Percentiles rank a stretch among this genome's conserved stretches.
Evolutionary conservation across 2,797 vertebrate genomes (phyloP).

Genomic region (Sebastes iracundus): DNA sequence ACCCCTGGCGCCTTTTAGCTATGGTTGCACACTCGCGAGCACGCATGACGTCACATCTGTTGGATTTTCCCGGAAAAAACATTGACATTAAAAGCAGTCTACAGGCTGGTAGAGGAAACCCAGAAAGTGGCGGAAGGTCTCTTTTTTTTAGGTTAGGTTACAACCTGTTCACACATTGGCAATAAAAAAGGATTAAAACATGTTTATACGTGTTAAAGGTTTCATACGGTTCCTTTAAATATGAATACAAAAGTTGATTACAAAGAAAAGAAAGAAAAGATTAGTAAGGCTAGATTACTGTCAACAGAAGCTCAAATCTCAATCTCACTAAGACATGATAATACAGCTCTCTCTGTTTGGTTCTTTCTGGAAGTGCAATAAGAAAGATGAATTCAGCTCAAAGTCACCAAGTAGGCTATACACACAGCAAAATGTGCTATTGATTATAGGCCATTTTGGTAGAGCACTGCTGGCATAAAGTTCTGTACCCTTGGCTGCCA

Average conservation of each 20-base stretch:
- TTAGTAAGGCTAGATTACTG: background rate
- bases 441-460: background rate
- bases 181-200: too few relatives aligned
- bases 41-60: too few relatives aligned
- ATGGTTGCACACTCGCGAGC: too few relatives aligned
- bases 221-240: background rate
- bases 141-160: too few relatives aligned
- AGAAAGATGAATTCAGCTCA: background rate
- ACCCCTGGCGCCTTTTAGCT: too few relatives aligned
- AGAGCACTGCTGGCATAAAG: background rate
- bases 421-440: background rate
- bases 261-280: background rate
- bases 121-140: too few relatives aligned
- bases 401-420: background rate
- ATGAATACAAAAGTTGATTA: background rate
- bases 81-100: too few relatives aligned
- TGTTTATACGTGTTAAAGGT: too few relatives aligned
- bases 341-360: background rate
- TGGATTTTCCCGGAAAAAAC: too few relatives aligned
- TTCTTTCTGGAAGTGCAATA: too few relatives aligned
- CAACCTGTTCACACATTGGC: too few relatives aligned
- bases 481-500: conserved; percentile 10
- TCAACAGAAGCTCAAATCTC: background rate
- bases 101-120: too few relatives aligned
- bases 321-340: background rate